Evolutionary conservation across 2,888 invertebrate genomes (phyloP), one percentile per base, ranked within the genome.

Genomic region (Acleris cristana): DNA sequence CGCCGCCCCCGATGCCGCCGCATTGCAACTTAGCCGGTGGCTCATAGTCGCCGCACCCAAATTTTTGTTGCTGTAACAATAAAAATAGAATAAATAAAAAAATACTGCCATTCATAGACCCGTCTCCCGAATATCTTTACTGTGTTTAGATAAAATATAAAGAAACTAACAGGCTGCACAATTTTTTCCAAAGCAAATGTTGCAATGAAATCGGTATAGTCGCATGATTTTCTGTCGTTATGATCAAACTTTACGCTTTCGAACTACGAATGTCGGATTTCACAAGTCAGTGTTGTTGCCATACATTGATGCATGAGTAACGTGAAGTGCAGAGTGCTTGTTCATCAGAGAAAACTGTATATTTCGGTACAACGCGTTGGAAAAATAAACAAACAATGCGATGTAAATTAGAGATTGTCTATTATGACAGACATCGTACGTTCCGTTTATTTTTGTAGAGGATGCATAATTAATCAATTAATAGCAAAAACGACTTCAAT

Each of bases 61-160:
- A 96, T 93, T 97, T 97, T 94, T 96, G 97, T 94, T 97, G 96
- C 97, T 97, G 95, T 70, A 90, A 92, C 84, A 89, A 87, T 78
- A 69, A 59, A 70, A 54, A 68, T 57, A 56, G 66, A 49, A 62
- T 64, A 40, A 83, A 86, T 80, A 71, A 77, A 71, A 59, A 7
- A 49, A 10, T 12, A 45, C n/a, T 45, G 8, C 34, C 14, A 34
- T 12, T 12, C 12, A 34, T 48, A 48, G 2, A 14, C n/a, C n/a
- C 7, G 7, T 48, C 48, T 48, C 14, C 48, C 48, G 4, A 48
- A 34, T 8, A 34, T 34, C 34, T 3, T 34, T 12, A 12, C 2
- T 2, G 2, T 10, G 34, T 34, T 30, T 1, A 34, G 34, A 34
- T 30, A 30, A 34, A 34, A 34, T 34, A 34, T 34, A 34, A 12